Base-by-base conservation (phyloP, 2,113 vertebrate genomes). In the Pyxicephalus adspersus region DNA sequence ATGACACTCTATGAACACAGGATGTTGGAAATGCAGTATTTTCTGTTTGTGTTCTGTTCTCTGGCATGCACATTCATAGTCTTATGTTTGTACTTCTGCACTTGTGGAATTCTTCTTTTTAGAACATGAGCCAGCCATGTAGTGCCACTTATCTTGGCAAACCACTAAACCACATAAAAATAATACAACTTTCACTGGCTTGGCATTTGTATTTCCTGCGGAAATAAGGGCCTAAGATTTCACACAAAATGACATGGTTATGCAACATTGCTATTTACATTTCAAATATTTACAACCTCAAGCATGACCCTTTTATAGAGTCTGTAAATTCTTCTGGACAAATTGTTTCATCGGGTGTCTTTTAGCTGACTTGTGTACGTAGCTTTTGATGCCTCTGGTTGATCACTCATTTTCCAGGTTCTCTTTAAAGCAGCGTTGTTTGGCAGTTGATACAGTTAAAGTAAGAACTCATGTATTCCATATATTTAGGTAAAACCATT, bases 11-110 rank as follows among this genome's bases (percentile, higher is more conserved):
- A 16, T 71, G 55, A 71, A 31, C 23, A 34, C 77, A 71, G 77
- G 66, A 80, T 80, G 66, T 51, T 51, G 55, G 38, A 80, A 67
- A 71, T 19, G n/a, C n/a, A 57, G 29, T 38, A 57, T 67, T 60
- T 79, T 79, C 52, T 79, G 77, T 79, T 79, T 67, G 68, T 68
- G 28, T 68, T 68, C 58, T 18, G 68, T 60, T 31, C 51, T 58
- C n/a, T 79, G 77, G 77, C 77, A 60, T 79, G 31, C 54, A 68
- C n/a, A 63, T 50, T 70, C 45, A 11, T 71, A 31, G 66, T 71
- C 34, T 71, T 71, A 19, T 80, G 38, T 80, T 80, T 80, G 31
- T 55, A 72, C 71, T 63, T 63, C 25, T 20, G 51, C 64, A 29
- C 63, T 57, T 51, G 66, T 63, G 55, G 61, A 17, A 52, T 80